Evolutionary conservation across 2,113 vertebrate genomes (phyloP), one percentile per base, ranked within the genome.

Genomic region (Varanus salvator): DNA sequence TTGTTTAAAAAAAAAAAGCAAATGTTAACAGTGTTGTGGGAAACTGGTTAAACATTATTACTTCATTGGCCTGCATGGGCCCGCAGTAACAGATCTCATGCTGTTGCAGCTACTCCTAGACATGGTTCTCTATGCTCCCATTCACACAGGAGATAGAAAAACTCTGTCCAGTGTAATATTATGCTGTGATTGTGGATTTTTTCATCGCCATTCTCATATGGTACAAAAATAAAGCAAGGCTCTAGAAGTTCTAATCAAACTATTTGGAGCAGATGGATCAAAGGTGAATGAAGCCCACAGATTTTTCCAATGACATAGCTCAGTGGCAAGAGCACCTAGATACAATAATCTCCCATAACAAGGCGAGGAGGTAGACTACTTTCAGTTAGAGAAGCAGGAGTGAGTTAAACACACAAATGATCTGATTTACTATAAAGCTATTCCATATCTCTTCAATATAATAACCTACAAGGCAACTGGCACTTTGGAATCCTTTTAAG

Each of bases 11-110:
- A 90, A 72, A 80, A 25, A 38, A 88, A 68, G 72, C 60, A 93
- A 94, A 54, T 54, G 21, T 74, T 90, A 91, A 74, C 71, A 91
- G 54, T 78, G 74, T 92, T 60, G 83, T 76, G 84, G 72, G 88
- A 92, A 90, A 77, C 88, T 92, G 88, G 91, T 94, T 89, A 96
- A 54, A 88, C 89, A 90, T 94, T 95, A 90, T 71, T 94, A 93
- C 89, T 93, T 90, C 90, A 89, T 6, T 75, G 87, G 93, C 86
- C 90, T 94, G 82, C 89, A 91, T 84, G 88, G n/a, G 3, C 52
- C 29, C 21, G 68, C 64, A 89, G 86, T 14, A 83, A 88, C 93
- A 87, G 48, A 93, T 91, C 86, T 8, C 0, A 90, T 86, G 83
- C 17, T 66, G 87, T 91, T 89, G 57, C 66, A 93, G 90, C 84